Evolutionary conservation across 64 coral and sea anemone species (phyloP).

Genomic region (Pachyseris speciosa): DNA sequence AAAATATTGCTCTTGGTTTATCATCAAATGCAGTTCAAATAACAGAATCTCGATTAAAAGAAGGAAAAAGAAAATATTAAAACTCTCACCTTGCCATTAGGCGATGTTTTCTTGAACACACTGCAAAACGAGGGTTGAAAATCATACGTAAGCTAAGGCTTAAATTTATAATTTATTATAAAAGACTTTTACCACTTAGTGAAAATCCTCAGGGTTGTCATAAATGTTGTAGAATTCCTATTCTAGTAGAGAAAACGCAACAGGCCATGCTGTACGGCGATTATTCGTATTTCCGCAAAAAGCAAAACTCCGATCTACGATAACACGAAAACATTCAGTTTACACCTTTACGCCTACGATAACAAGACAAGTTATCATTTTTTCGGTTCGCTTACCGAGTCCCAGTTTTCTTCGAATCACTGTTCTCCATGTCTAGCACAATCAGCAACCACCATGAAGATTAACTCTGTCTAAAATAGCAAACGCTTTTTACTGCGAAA

Average conservation of each 20-base stretch:
- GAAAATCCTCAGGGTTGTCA: background rate
- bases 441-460: constrained; percentile 18
- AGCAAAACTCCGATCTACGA: background rate
- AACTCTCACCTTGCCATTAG: constrained; percentile 63
- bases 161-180: constrained; percentile 8
- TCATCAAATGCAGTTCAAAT: background rate
- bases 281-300: background rate
- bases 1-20: constrained; percentile 18
- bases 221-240: background rate
- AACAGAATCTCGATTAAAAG: background rate
- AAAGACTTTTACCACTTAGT: background rate
- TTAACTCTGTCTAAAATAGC: background rate
- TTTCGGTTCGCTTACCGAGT: constrained; percentile 11
- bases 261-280: background rate
- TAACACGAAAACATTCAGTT: background rate
- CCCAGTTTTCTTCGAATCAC: constrained; percentile 38
- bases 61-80: background rate
- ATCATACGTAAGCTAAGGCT: background rate
- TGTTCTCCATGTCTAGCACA: constrained; percentile 1
- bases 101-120: constrained; percentile 85
- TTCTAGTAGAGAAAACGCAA: background rate
- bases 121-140: constrained; percentile 33
- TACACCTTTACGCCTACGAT: background rate
- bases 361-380: background rate
- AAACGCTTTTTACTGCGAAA: background rate